Base-by-base conservation (phyloP, 2,797 vertebrate genomes). In the Microtus agrestis region DNA sequence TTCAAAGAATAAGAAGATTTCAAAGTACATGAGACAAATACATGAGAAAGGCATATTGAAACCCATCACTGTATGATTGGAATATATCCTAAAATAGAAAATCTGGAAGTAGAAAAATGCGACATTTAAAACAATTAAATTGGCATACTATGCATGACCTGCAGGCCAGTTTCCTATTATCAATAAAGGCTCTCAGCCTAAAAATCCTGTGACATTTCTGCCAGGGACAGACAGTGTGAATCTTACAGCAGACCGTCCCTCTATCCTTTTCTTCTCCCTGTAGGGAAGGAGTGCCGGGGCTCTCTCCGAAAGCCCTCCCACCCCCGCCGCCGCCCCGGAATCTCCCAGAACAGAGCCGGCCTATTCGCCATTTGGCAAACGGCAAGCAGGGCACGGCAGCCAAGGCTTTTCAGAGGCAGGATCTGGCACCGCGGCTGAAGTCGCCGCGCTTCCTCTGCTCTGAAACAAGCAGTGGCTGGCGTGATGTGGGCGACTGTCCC, bases 351-450 rank as follows among this genome's bases (percentile, higher is more conserved):
- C 97, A 98, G 76, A 97, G 96, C 78, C 0, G 4, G 91, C 63
- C 97, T 98, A 89, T 97, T 89, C 5, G 91, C 89, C 81, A 25
- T 95, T 96, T 97, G 97, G 96, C 97, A 96, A 73, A 27, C 10
- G 10, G 14, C 89, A 59, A 87, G 76, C 92, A 4, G 78, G 71
- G 91, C 40, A 9, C 31, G 29, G 15, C 51, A 40, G 79, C 80
- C 54, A 0, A 0, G 12, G 94, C 97, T 85, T 96, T 96, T 94
- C 95, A 91, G 94, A 89, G 74, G 88, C 95, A 56, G 95, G 69
- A 93, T 96, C 95, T 97, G 96, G 96, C 96, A 80, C 34, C 0
- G 7, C 31, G 29, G 43, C 9, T 37, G 21, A 17, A 86, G 87
- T 56, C 67, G 13, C 76, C 0, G 34, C 0, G 94, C 94, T 95